Evolutionary conservation across 2,113 vertebrate species (phyloP).

Genomic region (Zapornia atra): DNA sequence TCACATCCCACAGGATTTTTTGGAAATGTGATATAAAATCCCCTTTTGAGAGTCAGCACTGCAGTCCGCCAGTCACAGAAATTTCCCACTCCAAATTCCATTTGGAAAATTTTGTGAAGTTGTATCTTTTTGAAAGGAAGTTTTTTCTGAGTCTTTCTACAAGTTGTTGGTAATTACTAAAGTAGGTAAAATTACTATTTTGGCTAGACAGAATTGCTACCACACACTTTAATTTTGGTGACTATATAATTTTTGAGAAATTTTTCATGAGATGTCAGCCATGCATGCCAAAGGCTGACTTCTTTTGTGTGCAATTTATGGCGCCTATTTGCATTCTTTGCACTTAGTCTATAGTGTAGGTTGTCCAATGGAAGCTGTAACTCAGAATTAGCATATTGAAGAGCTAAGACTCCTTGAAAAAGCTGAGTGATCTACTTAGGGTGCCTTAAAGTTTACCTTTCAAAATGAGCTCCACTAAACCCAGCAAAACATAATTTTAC

Average conservation of each 20-base stretch:
- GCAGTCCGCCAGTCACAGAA: not conserved
- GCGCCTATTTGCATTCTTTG: conserved; percentile 38
- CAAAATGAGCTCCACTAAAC: not conserved
- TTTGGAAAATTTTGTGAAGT: conserved; percentile 4
- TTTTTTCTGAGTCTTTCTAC: conserved; percentile 6
- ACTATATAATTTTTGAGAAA: conserved; percentile 7
- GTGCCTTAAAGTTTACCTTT: not conserved
- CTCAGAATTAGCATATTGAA: conserved; percentile 42
- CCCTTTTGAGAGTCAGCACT: not conserved
- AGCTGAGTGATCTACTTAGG: conserved; percentile 18
- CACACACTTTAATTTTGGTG: not conserved
- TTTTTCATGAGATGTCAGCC: conserved; percentile 22
- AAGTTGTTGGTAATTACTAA: not conserved
- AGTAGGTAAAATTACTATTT: not conserved
- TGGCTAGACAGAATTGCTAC: not conserved
- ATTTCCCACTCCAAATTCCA: not conserved
- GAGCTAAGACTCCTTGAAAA: not conserved
- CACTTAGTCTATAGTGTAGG: not conserved
- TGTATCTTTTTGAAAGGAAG: conserved; percentile 24
- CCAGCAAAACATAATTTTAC: not conserved
- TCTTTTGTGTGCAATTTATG: not conserved
- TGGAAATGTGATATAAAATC: not conserved
- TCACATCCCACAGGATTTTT: not conserved
- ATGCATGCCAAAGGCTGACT: not conserved
- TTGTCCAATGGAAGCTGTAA: conserved; percentile 25